Percentiles rank a stretch among this genome's conserved stretches.
These are phyloP conservation scores for Margaritifera margaritifera DNA, from an alignment of 2,888 invertebrate genomes.

Conservation along the genomic window DNA sequence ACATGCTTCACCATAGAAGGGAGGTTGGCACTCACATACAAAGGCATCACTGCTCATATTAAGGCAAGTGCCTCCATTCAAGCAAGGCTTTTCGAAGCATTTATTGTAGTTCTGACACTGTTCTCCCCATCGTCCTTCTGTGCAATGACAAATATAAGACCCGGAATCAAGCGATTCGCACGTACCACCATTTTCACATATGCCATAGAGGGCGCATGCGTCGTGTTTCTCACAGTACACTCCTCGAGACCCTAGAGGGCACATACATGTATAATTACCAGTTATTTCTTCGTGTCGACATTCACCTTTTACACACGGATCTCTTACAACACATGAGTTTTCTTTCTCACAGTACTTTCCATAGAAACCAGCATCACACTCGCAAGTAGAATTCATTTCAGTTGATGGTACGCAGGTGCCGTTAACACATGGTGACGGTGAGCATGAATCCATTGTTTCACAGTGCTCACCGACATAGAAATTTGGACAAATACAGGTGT, in stretches of 20 bases:
- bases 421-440: conserved; percentile 43
- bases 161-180: conserved; percentile 44
- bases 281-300: conserved; percentile 14
- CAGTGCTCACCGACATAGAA: conserved; percentile 47
- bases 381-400: conserved; percentile 26
- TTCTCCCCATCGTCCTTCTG: conserved; percentile 51
- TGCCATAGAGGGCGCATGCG: conserved; percentile 32
- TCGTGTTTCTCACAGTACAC: conserved; percentile 37
- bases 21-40: conserved; percentile 39
- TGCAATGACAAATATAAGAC: conserved; percentile 59
- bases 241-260: conserved; percentile 39
- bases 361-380: conserved; percentile 36
- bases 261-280: conserved; percentile 26
- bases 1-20: conserved; percentile 47
- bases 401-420: conserved; percentile 24
- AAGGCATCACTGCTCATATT: conserved; percentile 44
- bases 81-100: conserved; percentile 59
- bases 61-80: conserved; percentile 59
- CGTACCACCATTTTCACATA: conserved; percentile 55
- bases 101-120: conserved; percentile 53
- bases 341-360: conserved; percentile 36
- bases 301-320: conserved; percentile 33
- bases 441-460: conserved; percentile 45
- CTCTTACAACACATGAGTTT: conserved; percentile 30
- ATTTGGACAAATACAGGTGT: conserved; percentile 37